These are phyloP conservation scores for Proctacanthus coquilletti DNA, from an alignment of 1,140 invertebrate genomes.

Conservation along the genomic window DNA sequence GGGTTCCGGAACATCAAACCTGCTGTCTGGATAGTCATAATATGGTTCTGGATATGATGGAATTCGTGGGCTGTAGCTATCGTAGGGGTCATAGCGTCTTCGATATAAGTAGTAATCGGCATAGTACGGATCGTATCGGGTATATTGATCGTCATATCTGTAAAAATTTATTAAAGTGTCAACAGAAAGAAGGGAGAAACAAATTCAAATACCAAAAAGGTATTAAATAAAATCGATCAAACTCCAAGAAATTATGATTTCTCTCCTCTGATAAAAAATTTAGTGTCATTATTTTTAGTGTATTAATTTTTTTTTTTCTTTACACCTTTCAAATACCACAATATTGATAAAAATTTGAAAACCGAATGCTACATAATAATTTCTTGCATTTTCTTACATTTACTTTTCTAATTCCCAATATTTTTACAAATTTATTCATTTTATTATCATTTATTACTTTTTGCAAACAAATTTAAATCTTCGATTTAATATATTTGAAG, in stretches of 20 bases:
- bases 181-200: conserved; percentile 2
- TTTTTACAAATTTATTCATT: too few species aligned
- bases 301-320: too few species aligned
- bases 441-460: too few species aligned
- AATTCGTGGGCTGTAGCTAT: conserved; percentile 23
- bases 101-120: conserved; percentile 26
- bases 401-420: too few species aligned
- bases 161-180: not conserved
- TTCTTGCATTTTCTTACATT: too few species aligned
- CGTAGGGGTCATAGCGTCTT: conserved; percentile 22
- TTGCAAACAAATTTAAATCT: too few species aligned
- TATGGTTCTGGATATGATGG: conserved; percentile 25
- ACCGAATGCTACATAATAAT: too few species aligned
- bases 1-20: conserved; percentile 17
- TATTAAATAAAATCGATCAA: not conserved
- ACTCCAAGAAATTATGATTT: not conserved
- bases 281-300: too few species aligned
- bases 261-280: too few species aligned
- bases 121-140: conserved; percentile 21
- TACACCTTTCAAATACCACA: too few species aligned
- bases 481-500: too few species aligned
- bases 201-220: not conserved
- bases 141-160: conserved; percentile 24
- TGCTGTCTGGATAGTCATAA: conserved; percentile 24
- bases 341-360: too few species aligned